A percentile compares a stretch with the other conserved stretches of the same genome.
Evolutionary conservation across 1,140 invertebrate species (phyloP).

Genomic region (Magallana angulata): DNA sequence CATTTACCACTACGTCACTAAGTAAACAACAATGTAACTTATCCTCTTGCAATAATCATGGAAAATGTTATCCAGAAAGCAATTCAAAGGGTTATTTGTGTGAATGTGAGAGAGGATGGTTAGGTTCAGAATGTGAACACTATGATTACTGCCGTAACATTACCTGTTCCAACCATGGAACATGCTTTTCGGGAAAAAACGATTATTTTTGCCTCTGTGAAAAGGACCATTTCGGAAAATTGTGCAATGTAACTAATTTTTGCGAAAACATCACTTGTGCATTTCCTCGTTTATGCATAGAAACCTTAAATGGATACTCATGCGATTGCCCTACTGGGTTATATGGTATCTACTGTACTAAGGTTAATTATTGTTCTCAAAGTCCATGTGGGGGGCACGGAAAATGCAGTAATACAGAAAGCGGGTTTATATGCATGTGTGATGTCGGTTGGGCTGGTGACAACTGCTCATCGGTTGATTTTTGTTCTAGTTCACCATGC

Average conservation of each 20-base stretch:
- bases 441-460: constrained; percentile 30
- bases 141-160: neutral
- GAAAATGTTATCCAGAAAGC: neutral
- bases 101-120: constrained; percentile 23
- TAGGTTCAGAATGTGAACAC: neutral
- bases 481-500: too few species aligned
- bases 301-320: neutral
- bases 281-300: neutral
- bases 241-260: constrained; percentile 15
- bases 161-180: neutral
- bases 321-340: constrained; percentile 9
- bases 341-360: neutral
- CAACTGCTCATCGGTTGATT: too few species aligned
- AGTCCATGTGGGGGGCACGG: constrained; percentile 26
- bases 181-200: neutral
- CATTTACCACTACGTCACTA: too few species aligned
- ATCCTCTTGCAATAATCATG: too few species aligned
- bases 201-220: neutral
- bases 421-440: neutral
- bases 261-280: neutral
- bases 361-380: neutral
- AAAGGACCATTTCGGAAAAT: neutral
- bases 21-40: too few species aligned
- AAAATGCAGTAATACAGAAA: constrained; percentile 13
- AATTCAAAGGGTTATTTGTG: neutral